phyloP scores from a whole-genome alignment of 2,888 invertebrate species.

The Conistra vaccinii region DNA sequence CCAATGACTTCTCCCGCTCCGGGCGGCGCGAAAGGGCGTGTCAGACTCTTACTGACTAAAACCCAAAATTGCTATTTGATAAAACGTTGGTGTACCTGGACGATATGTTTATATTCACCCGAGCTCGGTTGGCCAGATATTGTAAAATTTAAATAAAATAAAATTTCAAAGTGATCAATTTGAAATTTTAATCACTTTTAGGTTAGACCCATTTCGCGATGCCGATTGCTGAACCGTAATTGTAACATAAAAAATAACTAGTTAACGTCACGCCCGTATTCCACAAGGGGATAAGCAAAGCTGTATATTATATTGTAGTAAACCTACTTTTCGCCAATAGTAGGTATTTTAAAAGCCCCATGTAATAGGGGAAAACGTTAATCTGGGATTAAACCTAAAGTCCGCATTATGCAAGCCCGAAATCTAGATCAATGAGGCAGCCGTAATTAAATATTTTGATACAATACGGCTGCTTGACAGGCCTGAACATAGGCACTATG shows the following conservation, averaged over 20 bases:
- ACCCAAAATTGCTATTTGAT: no score
- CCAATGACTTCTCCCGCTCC: no score
- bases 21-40: no score
- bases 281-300: background rate
- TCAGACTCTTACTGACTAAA: no score
- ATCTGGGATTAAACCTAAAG: background rate
- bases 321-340: background rate
- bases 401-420: background rate
- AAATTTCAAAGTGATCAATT: background rate
- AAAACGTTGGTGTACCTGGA: no score
- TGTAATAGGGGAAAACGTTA: background rate
- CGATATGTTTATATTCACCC: no score
- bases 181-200: background rate
- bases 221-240: background rate
- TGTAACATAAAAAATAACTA: background rate
- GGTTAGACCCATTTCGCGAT: no score
- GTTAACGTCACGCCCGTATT: background rate
- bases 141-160: no score
- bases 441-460: background rate
- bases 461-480: no score
- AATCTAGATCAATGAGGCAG: background rate
- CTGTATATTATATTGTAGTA: background rate
- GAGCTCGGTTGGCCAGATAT: no score
- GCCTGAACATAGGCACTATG: no score
- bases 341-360: background rate